Base-by-base conservation (phyloP, 2,888 invertebrate species). In the Proisotoma minuta region DNA sequence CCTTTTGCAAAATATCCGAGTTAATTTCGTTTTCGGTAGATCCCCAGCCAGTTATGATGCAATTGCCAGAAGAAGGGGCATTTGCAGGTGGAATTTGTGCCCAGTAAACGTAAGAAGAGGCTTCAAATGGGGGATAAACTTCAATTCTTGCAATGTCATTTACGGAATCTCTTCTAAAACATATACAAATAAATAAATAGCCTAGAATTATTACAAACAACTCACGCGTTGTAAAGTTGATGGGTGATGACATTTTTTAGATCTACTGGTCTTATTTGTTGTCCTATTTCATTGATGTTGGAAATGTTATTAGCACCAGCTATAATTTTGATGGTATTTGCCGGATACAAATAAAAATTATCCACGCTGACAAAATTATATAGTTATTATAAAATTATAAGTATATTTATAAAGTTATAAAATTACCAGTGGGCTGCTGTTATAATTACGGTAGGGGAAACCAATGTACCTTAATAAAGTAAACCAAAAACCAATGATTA, bases 21-120 rank as follows among this genome's bases (percentile, higher is more conserved):
- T 3, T 3, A 23, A n/a, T 10, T 4, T 18, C 20, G 18, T 26
- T 10, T 8, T 15, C 18, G 15, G 34, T 54, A 8, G 20, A n/a
- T 4, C 53, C 53, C 53, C 53, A 54, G 3, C 53, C 53, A 4
- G 53, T 39, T 18, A 54, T 29, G 18, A 12, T 5, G 39, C 53
- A 54, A 28, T 3, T 29, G 18, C 53, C 53, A 8, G 34, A 34
- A 4, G 52, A 26, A 12, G 5, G 15, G 39, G 28, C 28, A 22
- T 34, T 18, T 34, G 8, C 3, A 4, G 34, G 39, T 3, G 53
- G 34, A 20, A 34, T 28, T 8, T 27, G 22, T 3, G 28, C 27
- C 34, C 22, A 20, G 12, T 22, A 10, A 8, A 54, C 53, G 20
- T 23, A 8, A 39, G 29, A 18, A 8, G 34, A 20, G 3, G 8